Percentiles rank a stretch among this genome's conserved stretches.
Conservation (phyloP, 2,888 invertebrate species). For the Tipula confusa region DNA sequence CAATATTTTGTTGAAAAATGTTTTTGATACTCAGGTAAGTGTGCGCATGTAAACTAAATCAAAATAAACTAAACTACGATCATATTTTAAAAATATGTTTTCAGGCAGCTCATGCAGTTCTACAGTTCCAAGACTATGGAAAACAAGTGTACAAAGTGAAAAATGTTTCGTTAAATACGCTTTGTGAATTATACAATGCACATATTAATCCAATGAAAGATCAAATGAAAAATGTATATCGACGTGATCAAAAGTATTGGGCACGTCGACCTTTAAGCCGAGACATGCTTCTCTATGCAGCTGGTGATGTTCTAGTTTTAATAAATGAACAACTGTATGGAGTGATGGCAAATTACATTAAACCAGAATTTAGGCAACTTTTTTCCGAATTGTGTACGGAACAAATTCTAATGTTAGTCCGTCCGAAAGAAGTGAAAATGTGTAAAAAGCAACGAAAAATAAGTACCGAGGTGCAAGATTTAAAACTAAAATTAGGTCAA, state of each 20-base stretch:
- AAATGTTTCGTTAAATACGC: constrained; percentile 83
- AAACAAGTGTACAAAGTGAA: constrained; percentile 93
- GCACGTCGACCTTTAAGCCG: constrained; percentile 80
- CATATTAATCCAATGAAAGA: constrained; percentile 88
- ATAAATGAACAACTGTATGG: constrained; percentile 81
- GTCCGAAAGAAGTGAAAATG: constrained; percentile 78
- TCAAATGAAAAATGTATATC: constrained; percentile 78
- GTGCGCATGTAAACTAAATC: background rate
- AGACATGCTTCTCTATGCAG: constrained; percentile 88
- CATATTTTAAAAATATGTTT: constrained; percentile 33
- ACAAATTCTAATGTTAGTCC: constrained; percentile 79
- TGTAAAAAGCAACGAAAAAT: constrained; percentile 87
- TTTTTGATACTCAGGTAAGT: constrained; percentile 77
- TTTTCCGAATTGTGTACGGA: constrained; percentile 84
- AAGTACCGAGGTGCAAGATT: constrained; percentile 83
- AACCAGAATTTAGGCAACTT: constrained; percentile 64
- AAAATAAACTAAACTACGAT: constrained; percentile 31
- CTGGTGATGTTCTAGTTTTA: constrained; percentile 80
- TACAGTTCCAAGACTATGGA: constrained; percentile 83
- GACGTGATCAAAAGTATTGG: constrained; percentile 84
- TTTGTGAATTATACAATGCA: constrained; percentile 85
- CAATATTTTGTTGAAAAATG: constrained; percentile 74
- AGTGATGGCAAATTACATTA: constrained; percentile 66
- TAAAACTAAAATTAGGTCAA: constrained; percentile 74
- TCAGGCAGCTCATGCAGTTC: constrained; percentile 81